phyloP scores from a whole-genome alignment of 2,797 vertebrate genomes.

The Phataginus tricuspis region DNA sequence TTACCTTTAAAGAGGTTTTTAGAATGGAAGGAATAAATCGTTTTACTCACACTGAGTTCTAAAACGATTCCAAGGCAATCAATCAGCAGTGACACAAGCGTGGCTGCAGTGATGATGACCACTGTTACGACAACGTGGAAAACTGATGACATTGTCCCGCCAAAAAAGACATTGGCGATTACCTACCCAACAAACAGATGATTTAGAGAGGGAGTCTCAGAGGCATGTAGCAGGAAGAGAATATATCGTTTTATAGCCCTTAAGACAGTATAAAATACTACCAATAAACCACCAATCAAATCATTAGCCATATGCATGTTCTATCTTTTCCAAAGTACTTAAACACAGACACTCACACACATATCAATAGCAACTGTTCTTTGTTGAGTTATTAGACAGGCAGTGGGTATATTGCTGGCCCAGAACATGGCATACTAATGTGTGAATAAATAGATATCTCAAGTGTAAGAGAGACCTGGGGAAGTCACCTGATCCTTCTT shows the following conservation, averaged over 20 bases:
- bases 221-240: not conserved
- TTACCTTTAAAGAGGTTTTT: not conserved
- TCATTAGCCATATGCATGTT: not conserved
- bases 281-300: not conserved
- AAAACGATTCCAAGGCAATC: slow-evolving; percentile 96
- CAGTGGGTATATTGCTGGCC: not conserved
- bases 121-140: slow-evolving; percentile 90
- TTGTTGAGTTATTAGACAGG: not conserved
- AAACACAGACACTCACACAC: not conserved
- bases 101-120: slow-evolving; percentile 89
- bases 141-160: slow-evolving; percentile 87
- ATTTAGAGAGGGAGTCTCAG: not conserved
- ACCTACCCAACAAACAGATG: slow-evolving; percentile 89
- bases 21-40: not conserved
- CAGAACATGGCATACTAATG: not conserved
- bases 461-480: slow-evolving; percentile 1
- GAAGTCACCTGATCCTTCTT: slow-evolving; percentile 35
- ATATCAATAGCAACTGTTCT: not conserved
- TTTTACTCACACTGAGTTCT: slow-evolving; percentile 94
- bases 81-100: slow-evolving; percentile 89
- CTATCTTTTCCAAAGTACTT: slow-evolving; percentile 6
- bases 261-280: not conserved
- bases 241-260: not conserved
- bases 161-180: slow-evolving; percentile 92
- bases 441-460: not conserved